Base-by-base conservation (phyloP, 2,888 invertebrate species). In the Emmelina monodactyla region DNA sequence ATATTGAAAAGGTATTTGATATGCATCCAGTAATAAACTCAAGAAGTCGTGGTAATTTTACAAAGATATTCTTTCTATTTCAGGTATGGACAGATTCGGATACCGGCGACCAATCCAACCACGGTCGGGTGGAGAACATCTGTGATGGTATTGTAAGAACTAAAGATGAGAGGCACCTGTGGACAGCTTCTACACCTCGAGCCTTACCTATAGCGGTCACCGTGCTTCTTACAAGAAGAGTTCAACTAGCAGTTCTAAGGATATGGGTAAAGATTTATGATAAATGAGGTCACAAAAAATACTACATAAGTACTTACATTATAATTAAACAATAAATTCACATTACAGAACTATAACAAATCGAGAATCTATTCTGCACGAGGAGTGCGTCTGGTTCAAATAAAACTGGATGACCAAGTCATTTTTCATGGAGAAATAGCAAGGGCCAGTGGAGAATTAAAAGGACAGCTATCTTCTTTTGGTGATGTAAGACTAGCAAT, bases 401-500 rank as follows among this genome's bases (percentile, higher is more conserved):
- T 93, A 16, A 82, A 78, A 40, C 60, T 92, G 37, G 90, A 92
- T 58, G 85, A 84, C 11, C 62, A 63, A 32, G 60, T 83, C 16
- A 87, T 93, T 55, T 93, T 93, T 65, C 83, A 84, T 49, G 93
- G 93, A 1, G 92, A 93, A 69, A 89, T 93, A 36, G 88, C 89
- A 0, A 81, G 88, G 48, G 88, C 92, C 4, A 88, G 86, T 53
- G 92, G 92, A 2, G 88, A 86, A 37, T 82, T 89, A 14, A 82
- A 83, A 36, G 90, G 90, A 19, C 83, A 83, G 5, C 81, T 88
- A 16, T 83, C 87, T 40, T 83, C 88, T 6, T 87, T 88, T 58
- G 88, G 88, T 31, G 88, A 88, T 62, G 88, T 88, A 58, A 76
- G 83, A n/a, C n/a, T n/a, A n/a, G n/a, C n/a, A n/a, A n/a, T n/a